Evolutionary conservation across 2,113 vertebrate species (phyloP), one percentile per base, ranked within the genome.

Genomic region (Sphaerodactylus townsendi): DNA sequence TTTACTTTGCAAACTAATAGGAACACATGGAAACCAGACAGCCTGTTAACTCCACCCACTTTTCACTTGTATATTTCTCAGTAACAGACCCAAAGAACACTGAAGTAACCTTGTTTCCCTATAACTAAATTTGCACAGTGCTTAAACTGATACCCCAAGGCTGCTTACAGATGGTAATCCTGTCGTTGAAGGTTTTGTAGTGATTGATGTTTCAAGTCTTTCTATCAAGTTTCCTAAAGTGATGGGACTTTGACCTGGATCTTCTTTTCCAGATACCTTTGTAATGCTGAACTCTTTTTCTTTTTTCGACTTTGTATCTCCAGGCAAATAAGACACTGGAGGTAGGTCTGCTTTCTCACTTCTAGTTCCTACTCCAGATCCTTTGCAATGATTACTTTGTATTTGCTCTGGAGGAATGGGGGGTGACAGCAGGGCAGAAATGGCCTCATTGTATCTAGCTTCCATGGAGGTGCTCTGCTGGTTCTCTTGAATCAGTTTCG

Each of bases 91-190:
- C 62, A n/a, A 64, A 37, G 41, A 72, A 72, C 30, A 62, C 28
- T 14, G 17, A 23, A 44, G 21, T 56, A 44, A 62, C 59, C 33
- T 80, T 56, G 35, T 73, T 73, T 39, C 53, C 30, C 50, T 44
- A 68, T 62, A 85, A 78, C 46, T 78, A 78, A 72, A 78, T 79
- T 33, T 48, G 66, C 39, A 85, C 50, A 84, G 37, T 71, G 62
- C 50, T 83, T 88, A 92, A 53, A 93, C 87, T 85, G 87, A 86
- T 68, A 91, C 91, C 92, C 93, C 89, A 90, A 88, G 89, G 88
- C 93, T 93, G 95, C 96, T 96, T 96, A 96, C 96, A 93, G 95
- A 92, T 93, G 93, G 94, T 85, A 96, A 93, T 93, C 93, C 94
- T 75, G 95, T 86, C 84, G 92, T 75, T 70, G 92, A 89, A 84